Evolutionary conservation across 2,113 vertebrate genomes (phyloP).

Genomic region (Sturnira hondurensis): DNA sequence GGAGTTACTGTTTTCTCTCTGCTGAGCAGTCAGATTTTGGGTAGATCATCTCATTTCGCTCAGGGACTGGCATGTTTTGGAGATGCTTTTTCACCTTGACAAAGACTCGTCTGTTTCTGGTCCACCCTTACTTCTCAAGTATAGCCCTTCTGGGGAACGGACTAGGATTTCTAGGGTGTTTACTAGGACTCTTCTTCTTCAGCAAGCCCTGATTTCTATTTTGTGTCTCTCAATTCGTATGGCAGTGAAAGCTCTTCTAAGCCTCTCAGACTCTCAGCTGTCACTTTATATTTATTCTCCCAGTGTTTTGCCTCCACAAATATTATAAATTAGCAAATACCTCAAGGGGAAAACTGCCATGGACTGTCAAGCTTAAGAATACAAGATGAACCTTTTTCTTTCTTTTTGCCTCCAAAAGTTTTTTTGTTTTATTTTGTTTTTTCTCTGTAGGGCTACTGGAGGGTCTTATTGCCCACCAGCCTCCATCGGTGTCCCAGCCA

Average conservation of each 20-base stretch:
- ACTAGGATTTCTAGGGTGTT: background rate
- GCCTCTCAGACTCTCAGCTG: background rate
- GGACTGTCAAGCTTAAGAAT: background rate
- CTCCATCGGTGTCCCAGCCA: constrained; percentile 24
- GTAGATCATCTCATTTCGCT: background rate
- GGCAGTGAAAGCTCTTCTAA: background rate
- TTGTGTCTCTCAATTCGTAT: background rate
- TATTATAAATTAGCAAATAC: constrained; percentile 4
- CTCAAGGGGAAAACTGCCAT: background rate
- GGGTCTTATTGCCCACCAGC: constrained; percentile 59
- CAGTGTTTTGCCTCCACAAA: background rate
- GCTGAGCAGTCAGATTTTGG: background rate
- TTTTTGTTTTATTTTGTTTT: no score
- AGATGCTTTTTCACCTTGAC: background rate
- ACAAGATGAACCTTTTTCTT: background rate
- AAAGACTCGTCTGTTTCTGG: background rate
- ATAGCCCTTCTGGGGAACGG: background rate
- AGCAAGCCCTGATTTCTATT: background rate
- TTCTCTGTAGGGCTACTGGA: background rate
- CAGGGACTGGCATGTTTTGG: background rate
- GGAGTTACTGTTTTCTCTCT: background rate
- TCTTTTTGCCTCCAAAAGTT: background rate
- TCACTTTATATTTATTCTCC: constrained; percentile 1
- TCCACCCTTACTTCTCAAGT: background rate
- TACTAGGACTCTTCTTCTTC: background rate